A percentile compares a stretch with the other conserved stretches of the same genome.
phyloP scores from a whole-genome alignment of 2,797 vertebrate species.

The Podargus strigoides region DNA sequence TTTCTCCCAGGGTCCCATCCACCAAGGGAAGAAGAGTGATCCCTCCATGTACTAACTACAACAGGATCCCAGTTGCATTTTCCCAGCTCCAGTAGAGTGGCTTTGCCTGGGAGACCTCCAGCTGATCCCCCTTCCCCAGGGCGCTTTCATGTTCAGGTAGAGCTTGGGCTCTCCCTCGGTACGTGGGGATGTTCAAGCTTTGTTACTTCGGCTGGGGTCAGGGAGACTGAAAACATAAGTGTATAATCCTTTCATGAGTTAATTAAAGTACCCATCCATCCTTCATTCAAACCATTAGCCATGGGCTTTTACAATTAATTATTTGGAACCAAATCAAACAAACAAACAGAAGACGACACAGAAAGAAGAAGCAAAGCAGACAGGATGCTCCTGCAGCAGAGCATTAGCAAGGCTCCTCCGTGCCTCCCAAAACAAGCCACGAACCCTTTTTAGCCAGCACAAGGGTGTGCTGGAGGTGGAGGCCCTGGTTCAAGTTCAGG shows the following conservation, averaged over 20 bases:
- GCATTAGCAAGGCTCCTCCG: background rate
- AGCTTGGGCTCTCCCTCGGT: accelerated
- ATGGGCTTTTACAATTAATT: conserved; percentile 44
- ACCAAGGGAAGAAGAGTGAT: background rate
- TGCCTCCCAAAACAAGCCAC: background rate
- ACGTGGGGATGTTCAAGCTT: background rate
- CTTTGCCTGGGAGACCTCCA: background rate
- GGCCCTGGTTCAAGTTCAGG: background rate
- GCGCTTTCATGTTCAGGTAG: accelerated
- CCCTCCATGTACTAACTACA: accelerated
- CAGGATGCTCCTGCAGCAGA: background rate
- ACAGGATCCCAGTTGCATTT: background rate
- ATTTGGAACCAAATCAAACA: conserved; percentile 55
- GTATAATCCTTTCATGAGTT: conserved; percentile 39
- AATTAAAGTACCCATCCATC: conserved; percentile 43
- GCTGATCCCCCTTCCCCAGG: background rate
- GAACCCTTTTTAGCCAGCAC: background rate
- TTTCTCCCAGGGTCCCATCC: background rate
- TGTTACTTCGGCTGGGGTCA: background rate
- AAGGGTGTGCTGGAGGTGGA: background rate
- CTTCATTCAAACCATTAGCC: conserved; percentile 41
- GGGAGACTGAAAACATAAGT: background rate
- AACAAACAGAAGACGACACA: background rate
- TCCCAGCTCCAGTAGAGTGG: accelerated
- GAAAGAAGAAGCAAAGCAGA: background rate